Conservation (phyloP, 2,113 vertebrate species). For the Craseonycteris thonglongyai region DNA sequence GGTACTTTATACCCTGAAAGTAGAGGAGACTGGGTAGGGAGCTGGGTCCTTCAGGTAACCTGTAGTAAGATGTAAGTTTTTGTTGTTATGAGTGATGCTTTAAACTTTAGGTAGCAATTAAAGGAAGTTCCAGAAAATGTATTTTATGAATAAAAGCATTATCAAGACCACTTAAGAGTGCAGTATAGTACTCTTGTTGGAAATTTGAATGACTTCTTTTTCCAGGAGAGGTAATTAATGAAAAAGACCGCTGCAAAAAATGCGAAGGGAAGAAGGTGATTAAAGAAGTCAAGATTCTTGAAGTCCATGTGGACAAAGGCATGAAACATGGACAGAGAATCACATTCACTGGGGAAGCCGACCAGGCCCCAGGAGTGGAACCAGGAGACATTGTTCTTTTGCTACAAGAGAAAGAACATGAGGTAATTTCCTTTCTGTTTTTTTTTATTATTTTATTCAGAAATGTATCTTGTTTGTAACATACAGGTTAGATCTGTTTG, state of each 20-base stretch:
- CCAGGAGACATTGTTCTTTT: conserved; percentile 97
- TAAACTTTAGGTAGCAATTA: not conserved
- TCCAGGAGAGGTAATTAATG: conserved; percentile 96
- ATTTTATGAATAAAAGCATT: not conserved
- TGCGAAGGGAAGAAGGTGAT: conserved; percentile 98
- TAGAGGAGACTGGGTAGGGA: not conserved
- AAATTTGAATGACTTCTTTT: conserved; percentile 42
- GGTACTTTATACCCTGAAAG: not conserved
- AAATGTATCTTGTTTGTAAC: not conserved
- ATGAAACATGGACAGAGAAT: conserved; percentile 99
- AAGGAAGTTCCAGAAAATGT: not conserved
- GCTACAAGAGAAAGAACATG: conserved; percentile 96
- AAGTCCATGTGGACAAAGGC: conserved; percentile 99
- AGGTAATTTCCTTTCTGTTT: conserved; percentile 81
- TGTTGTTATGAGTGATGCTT: not conserved
- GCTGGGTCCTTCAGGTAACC: not conserved
- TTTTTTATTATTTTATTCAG: not conserved
- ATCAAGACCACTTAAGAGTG: not conserved
- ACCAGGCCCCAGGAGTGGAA: conserved; percentile 96
- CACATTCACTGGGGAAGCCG: conserved; percentile 96
- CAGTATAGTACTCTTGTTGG: not conserved
- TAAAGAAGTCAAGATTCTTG: conserved; percentile 98
- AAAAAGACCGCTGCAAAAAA: conserved; percentile 99
- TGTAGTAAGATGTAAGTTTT: not conserved
- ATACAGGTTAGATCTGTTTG: not conserved